Conservation (phyloP, 2,113 vertebrate genomes). For the Butorides virescens region DNA sequence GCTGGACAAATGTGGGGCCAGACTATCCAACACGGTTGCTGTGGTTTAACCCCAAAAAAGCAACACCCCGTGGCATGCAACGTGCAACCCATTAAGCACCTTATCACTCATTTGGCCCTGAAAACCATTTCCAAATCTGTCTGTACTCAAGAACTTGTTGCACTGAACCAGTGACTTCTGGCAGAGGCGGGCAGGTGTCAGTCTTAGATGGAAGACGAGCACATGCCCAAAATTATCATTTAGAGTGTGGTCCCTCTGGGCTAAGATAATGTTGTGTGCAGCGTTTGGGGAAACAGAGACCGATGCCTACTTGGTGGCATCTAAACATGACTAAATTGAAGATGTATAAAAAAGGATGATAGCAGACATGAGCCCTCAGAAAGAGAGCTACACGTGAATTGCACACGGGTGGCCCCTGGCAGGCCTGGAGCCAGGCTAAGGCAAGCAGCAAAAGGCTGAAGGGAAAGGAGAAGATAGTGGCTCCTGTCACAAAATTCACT, state of each 20-base stretch:
- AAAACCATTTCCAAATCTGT: background rate
- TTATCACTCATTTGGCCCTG: background rate
- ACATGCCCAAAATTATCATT: background rate
- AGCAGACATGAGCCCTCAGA: background rate
- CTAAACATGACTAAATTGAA: background rate
- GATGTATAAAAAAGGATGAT: background rate
- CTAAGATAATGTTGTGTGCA: background rate
- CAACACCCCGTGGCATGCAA: accelerated
- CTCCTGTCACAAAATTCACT: background rate
- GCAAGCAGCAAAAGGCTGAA: background rate
- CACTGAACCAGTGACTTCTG: background rate
- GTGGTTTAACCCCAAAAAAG: background rate
- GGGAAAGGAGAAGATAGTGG: background rate
- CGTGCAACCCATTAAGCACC: background rate
- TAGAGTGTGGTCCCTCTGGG: background rate
- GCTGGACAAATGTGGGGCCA: background rate
- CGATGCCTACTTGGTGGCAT: background rate
- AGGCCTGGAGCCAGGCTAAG: background rate
- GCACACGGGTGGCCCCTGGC: background rate
- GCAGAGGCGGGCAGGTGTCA: background rate
- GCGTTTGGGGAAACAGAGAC: background rate
- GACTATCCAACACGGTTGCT: background rate
- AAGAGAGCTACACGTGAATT: background rate
- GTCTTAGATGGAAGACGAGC: background rate
- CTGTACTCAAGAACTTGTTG: background rate